Conservation (phyloP, 1,140 invertebrate genomes). For the Centruroides sculpturatus region DNA sequence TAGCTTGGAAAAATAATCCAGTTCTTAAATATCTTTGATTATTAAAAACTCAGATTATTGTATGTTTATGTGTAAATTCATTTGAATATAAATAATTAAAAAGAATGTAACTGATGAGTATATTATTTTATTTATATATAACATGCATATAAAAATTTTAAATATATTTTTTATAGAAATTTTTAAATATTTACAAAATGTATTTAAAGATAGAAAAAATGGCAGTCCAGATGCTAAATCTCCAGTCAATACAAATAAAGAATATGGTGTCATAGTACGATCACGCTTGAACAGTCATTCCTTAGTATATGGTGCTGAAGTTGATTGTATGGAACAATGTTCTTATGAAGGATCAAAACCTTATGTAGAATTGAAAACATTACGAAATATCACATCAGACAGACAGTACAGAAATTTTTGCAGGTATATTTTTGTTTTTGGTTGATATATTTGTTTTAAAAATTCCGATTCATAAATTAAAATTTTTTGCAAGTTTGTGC, state of each 20-base stretch:
- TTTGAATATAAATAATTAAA: too few species aligned
- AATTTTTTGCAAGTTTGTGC: too few species aligned
- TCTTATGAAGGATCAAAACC: conserved; percentile 13
- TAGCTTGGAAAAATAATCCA: too few species aligned
- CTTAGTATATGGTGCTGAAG: conserved; percentile 45
- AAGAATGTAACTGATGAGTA: too few species aligned
- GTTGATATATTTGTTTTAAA: too few species aligned
- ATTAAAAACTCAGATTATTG: too few species aligned
- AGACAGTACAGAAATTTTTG: conserved; percentile 31
- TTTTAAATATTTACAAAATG: not conserved
- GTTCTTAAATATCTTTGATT: too few species aligned
- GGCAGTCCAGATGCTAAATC: conserved; percentile 27
- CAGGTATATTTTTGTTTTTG: too few species aligned
- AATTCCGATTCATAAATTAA: too few species aligned
- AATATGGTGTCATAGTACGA: conserved; percentile 42
- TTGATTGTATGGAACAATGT: conserved; percentile 41
- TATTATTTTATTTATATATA: too few species aligned
- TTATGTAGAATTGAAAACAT: conserved; percentile 48
- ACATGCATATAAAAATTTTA: too few species aligned
- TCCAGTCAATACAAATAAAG: conserved; percentile 44
- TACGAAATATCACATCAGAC: conserved; percentile 32
- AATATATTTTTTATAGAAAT: not conserved
- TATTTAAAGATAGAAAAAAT: conserved; percentile 25
- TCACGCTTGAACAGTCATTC: conserved; percentile 35
- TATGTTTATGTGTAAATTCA: too few species aligned